Conservation (phyloP, 1,140 invertebrate genomes). For the Hylyphantes graminicola region DNA sequence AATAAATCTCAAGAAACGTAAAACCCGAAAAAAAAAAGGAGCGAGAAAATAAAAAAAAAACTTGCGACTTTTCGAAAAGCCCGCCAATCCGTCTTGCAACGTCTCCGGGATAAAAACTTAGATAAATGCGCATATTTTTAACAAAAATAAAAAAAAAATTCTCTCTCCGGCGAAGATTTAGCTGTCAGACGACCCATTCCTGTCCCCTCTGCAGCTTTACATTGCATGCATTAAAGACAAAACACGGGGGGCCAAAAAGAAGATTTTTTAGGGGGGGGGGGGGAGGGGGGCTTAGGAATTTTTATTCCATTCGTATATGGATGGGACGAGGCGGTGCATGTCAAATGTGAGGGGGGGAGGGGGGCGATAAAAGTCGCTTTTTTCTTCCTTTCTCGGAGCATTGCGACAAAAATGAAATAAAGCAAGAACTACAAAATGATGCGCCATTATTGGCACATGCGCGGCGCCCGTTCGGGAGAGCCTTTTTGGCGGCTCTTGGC, state of each 20-base stretch:
- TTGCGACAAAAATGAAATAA: slow-evolving; percentile 61
- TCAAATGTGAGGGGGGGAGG: slow-evolving; percentile 40
- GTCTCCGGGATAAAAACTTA: slow-evolving; percentile 58
- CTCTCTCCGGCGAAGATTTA: slow-evolving; percentile 50
- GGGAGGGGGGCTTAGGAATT: slow-evolving; percentile 38
- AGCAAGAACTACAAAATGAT: slow-evolving; percentile 60
- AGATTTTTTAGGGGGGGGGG: slow-evolving; percentile 39
- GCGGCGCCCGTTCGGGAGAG: slow-evolving; percentile 46
- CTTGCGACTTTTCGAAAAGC: slow-evolving; percentile 19
- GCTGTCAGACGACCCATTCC: slow-evolving; percentile 56
- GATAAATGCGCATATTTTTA: slow-evolving; percentile 60
- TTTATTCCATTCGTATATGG: slow-evolving; percentile 44
- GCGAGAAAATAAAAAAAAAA: neutral
- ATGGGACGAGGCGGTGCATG: slow-evolving; percentile 54
- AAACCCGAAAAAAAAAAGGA: slow-evolving; percentile 2
- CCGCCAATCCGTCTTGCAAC: slow-evolving; percentile 45
- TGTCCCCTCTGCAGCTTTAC: slow-evolving; percentile 51
- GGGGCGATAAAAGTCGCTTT: slow-evolving; percentile 45
- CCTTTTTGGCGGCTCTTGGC: slow-evolving; percentile 30
- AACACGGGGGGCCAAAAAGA: slow-evolving; percentile 49
- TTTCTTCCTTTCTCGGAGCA: slow-evolving; percentile 44
- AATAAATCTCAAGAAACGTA: neutral
- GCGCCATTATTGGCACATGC: slow-evolving; percentile 61
- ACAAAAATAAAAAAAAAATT: slow-evolving; percentile 18
- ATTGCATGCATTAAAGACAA: slow-evolving; percentile 59